Base-by-base conservation (phyloP, 2,888 invertebrate genomes). In the Drosophila fungiperda region DNA sequence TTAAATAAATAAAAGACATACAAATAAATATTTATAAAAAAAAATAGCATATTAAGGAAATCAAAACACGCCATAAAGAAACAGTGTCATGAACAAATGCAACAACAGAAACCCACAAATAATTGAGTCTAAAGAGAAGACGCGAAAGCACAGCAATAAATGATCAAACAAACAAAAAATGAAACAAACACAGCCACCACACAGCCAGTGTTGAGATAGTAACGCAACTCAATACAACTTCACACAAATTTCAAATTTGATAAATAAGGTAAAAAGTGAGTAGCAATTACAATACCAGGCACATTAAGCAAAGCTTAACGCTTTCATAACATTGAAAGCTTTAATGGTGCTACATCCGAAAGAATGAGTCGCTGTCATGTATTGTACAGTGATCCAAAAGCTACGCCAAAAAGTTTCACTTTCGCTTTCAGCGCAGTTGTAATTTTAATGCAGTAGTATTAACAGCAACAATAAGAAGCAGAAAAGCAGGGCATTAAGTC, bases 11-110 rank as follows among this genome's bases (percentile, higher is more conserved):
- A 60, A 48, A 64, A 53, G 12, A 15, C 49, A 42, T 35, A 68
- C 36, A 63, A 35, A 68, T 63, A 78, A 78, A 78, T 83, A 81
- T 40, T 9, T 23, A 7, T 15, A 23, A 32, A 17, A 50, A 50
- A 32, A 32, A 50, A 6, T 1, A n/a, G 12, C n/a, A 3, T n/a
- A 50, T 29, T 11, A 23, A 36, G 80, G 80, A 89, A 89, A 78
- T 78, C 71, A 89, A 83, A 83, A 80, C 73, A 79, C 84, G 80
- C 72, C 77, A 71, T 71, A 76, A 77, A 74, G 80, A 90, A 88
- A 87, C 86, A 87, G 83, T 90, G 91, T 89, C 91, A 91, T 90
- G 91, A 91, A 90, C 91, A 89, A 91, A 90, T 90, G 84, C 91
- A 90, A 87, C 76, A 86, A 70, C 66, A 79, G 65, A 84, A 80